phyloP scores from a whole-genome alignment of 1,140 invertebrate species.

The Helicoverpa zea region DNA sequence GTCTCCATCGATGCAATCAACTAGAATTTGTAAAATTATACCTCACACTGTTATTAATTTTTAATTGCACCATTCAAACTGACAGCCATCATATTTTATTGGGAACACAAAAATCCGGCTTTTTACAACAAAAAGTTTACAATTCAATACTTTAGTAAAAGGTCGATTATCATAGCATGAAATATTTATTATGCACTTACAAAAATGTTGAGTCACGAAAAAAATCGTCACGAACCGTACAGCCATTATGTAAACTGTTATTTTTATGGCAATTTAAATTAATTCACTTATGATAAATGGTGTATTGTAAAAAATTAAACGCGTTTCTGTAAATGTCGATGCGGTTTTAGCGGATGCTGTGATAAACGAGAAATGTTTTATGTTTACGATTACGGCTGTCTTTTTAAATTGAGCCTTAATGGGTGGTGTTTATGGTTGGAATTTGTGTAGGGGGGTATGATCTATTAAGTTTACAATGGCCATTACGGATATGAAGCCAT shows the following conservation, averaged over 20 bases:
- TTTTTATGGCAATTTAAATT: slow-evolving; percentile 84
- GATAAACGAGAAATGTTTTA: slow-evolving; percentile 60
- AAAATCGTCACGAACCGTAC: slow-evolving; percentile 62
- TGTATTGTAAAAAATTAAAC: slow-evolving; percentile 71
- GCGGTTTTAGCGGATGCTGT: slow-evolving; percentile 71
- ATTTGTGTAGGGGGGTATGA: slow-evolving; percentile 51
- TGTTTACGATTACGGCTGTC: slow-evolving; percentile 35
- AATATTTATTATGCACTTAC: slow-evolving; percentile 59
- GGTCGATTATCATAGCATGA: slow-evolving; percentile 50
- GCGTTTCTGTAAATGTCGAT: slow-evolving; percentile 77
- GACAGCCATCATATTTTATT: slow-evolving; percentile 29
- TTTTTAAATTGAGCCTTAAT: slow-evolving; percentile 46
- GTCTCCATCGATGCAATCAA: slow-evolving; percentile 42
- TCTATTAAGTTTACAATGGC: slow-evolving; percentile 68
- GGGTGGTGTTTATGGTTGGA: slow-evolving; percentile 51
- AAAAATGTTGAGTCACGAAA: slow-evolving; percentile 66
- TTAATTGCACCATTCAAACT: slow-evolving; percentile 40
- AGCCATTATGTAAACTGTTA: slow-evolving; percentile 78
- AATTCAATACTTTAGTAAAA: slow-evolving; percentile 43
- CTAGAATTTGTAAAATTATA: slow-evolving; percentile 43
- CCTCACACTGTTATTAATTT: slow-evolving; percentile 35
- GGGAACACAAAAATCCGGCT: slow-evolving; percentile 37
- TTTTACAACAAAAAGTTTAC: slow-evolving; percentile 46
- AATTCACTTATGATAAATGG: slow-evolving; percentile 84
- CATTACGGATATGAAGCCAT: slow-evolving; percentile 75